These are phyloP conservation scores for Acleris laterana DNA, from an alignment of 2,888 invertebrate species.

Conservation along the genomic window DNA sequence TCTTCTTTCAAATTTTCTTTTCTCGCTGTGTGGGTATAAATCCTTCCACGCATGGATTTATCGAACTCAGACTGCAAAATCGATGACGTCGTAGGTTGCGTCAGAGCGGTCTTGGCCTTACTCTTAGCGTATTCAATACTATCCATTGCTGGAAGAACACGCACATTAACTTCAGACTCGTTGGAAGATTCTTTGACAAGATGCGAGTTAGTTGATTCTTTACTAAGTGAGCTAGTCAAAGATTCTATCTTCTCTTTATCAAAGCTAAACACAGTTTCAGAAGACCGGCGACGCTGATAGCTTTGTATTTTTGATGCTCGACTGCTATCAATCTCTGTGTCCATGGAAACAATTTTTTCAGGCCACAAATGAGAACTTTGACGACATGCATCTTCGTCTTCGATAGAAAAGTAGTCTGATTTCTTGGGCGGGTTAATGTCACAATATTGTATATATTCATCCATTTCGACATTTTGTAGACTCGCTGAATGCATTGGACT, in stretches of 20 bases:
- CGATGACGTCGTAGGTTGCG: constrained; percentile 76
- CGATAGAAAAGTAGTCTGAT: constrained; percentile 77
- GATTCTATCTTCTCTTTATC: constrained; percentile 91
- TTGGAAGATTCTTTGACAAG: constrained; percentile 80
- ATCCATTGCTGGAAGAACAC: constrained; percentile 80
- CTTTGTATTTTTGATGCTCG: constrained; percentile 75
- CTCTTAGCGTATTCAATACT: constrained; percentile 84
- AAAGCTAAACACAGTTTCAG: constrained; percentile 90
- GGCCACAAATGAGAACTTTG: constrained; percentile 83
- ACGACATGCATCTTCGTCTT: constrained; percentile 81
- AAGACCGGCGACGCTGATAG: constrained; percentile 87
- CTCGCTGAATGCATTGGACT: constrained; percentile 88
- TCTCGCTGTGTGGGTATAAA: constrained; percentile 72
- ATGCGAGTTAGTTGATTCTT: constrained; percentile 63
- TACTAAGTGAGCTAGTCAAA: constrained; percentile 83
- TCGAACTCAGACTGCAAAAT: constrained; percentile 86
- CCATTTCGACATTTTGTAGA: constrained; percentile 88
- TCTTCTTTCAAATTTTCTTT: constrained; percentile 86
- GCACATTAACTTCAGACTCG: constrained; percentile 79
- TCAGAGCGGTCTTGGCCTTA: constrained; percentile 75
- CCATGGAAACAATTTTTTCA: constrained; percentile 79
- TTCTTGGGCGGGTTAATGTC: constrained; percentile 68
- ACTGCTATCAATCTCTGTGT: constrained; percentile 78
- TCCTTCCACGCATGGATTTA: constrained; percentile 77
- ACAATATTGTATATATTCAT: constrained; percentile 80